Conservation (phyloP, 2,888 invertebrate species). For the Trissoscelio sp. region DNA sequence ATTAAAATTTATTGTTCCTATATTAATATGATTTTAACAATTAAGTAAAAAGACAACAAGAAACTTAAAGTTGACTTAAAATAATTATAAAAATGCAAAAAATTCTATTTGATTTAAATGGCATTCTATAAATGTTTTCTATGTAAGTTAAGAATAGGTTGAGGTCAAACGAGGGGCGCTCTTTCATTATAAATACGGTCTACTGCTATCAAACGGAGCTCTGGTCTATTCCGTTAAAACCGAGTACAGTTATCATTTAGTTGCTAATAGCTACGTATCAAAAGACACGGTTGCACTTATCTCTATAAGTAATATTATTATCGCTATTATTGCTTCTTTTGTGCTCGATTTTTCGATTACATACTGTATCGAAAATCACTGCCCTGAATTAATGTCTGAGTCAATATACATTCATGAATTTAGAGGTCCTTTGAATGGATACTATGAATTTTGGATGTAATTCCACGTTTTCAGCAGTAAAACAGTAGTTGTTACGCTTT, state of each 20-base stretch:
- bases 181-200: conserved; percentile 40
- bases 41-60: too few species aligned
- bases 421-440: neutral
- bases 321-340: neutral
- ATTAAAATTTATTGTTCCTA: too few species aligned
- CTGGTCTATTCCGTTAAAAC: conserved; percentile 49
- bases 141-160: conserved; percentile 31
- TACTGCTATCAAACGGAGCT: conserved; percentile 46
- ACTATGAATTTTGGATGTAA: neutral
- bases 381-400: neutral
- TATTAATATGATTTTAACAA: too few species aligned
- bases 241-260: conserved; percentile 48
- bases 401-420: too few species aligned
- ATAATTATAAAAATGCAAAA: too few species aligned
- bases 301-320: conserved; percentile 3
- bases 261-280: conserved; percentile 16
- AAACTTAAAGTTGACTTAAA: too few species aligned
- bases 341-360: neutral
- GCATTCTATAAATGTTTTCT: too few species aligned
- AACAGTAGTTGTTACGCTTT: neutral
- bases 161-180: conserved; percentile 17
- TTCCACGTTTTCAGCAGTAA: neutral
- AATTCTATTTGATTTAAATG: too few species aligned
- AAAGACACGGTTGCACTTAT: conserved; percentile 9
- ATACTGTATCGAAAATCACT: neutral